Percentiles rank a stretch among this genome's conserved stretches.
phyloP scores from a whole-genome alignment of 2,888 invertebrate species.

The Heliconius sara region DNA sequence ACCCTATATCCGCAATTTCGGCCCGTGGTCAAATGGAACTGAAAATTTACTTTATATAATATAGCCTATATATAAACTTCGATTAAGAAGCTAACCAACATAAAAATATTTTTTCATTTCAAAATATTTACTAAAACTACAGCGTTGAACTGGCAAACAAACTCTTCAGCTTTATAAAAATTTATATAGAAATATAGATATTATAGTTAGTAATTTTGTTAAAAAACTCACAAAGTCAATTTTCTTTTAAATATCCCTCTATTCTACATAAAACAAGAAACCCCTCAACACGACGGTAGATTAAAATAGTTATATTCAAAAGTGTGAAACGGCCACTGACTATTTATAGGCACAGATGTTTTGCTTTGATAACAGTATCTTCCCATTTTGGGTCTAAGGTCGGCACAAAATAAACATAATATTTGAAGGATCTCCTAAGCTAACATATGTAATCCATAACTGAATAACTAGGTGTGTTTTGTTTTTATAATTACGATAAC shows the following conservation, averaged over 20 bases:
- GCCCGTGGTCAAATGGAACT: no score
- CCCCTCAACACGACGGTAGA: no score
- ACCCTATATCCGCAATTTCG: no score
- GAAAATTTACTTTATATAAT: no score
- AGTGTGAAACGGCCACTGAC: neutral
- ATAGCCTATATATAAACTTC: no score
- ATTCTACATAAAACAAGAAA: neutral
- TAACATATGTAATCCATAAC: slow-evolving; percentile 31
- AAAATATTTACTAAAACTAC: no score
- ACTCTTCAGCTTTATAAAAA: no score
- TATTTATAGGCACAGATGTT: neutral
- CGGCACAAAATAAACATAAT: slow-evolving; percentile 8
- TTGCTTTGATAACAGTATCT: neutral
- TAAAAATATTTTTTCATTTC: no score
- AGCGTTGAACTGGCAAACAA: no score
- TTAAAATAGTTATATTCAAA: neutral
- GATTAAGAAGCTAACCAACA: no score
- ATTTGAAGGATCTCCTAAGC: slow-evolving; percentile 32
- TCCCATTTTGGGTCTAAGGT: neutral
- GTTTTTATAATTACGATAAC: slow-evolving; percentile 38
- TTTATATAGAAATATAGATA: neutral
- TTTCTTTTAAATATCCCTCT: neutral
- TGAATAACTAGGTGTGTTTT: slow-evolving; percentile 27
- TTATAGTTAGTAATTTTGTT: neutral
- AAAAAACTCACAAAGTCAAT: neutral